phyloP scores from a whole-genome alignment of 2,888 invertebrate genomes.

The Salticus scenicus region DNA sequence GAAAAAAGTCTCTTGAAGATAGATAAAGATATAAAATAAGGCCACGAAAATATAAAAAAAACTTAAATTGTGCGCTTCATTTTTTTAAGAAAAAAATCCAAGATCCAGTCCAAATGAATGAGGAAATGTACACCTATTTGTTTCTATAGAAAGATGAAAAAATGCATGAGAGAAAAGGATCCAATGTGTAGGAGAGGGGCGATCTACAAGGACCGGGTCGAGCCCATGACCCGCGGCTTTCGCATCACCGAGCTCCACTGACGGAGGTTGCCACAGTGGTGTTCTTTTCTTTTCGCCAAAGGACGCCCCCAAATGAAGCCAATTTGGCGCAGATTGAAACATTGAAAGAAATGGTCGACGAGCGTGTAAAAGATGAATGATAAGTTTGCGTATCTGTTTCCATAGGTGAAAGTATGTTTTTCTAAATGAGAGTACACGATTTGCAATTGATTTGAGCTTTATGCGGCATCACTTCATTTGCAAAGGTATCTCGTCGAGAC shows the following conservation, averaged over 20 bases:
- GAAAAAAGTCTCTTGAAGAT: background rate
- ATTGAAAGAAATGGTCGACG: background rate
- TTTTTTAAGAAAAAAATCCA: background rate
- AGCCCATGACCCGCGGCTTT: conserved; percentile 65
- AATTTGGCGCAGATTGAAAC: background rate
- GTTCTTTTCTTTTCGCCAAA: background rate
- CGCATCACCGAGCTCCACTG: conserved; percentile 66
- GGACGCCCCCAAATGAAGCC: background rate
- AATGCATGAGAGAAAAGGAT: background rate
- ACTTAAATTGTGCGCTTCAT: conserved; percentile 28
- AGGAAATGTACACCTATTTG: background rate
- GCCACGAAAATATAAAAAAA: conserved; percentile 30
- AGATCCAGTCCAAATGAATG: background rate
- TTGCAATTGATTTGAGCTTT: too few relatives aligned
- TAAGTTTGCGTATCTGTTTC: too few relatives aligned
- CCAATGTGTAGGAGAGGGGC: conserved; percentile 31
- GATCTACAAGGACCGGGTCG: conserved; percentile 64
- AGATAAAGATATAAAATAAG: conserved; percentile 21
- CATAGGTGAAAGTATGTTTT: too few relatives aligned
- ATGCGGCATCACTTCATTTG: too few relatives aligned
- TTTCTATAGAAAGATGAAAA: conserved; percentile 44
- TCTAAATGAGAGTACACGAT: too few relatives aligned
- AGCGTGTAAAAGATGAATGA: too few relatives aligned
- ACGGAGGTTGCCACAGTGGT: conserved; percentile 31
- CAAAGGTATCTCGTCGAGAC: too few relatives aligned